Conservation (phyloP, 1,140 invertebrate species). For the Nasonia giraulti region DNA sequence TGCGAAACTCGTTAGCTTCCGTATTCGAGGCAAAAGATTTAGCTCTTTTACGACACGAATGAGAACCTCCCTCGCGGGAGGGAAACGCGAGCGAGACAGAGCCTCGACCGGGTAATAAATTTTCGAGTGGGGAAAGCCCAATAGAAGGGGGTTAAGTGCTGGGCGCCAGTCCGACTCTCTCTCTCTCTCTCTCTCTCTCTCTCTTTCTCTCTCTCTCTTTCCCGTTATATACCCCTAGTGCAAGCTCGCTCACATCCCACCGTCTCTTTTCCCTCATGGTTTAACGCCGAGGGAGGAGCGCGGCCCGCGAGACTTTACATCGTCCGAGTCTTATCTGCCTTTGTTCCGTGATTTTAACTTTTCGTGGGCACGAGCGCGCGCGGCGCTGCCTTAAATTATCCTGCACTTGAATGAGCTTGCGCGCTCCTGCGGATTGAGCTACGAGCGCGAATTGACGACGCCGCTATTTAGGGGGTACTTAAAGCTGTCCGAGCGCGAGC, state of each 20-base stretch:
- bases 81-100: background rate
- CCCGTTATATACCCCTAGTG: too few relatives aligned
- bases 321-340: constrained; percentile 42
- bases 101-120: constrained; percentile 27
- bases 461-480: constrained; percentile 22
- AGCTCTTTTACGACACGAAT: constrained; percentile 43
- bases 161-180: background rate
- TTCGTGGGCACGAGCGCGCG: constrained; percentile 22
- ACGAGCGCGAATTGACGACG: background rate
- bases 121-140: constrained; percentile 21
- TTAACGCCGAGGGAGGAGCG: background rate
- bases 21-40: constrained; percentile 38
- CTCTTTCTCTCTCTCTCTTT: background rate
- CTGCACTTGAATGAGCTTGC: constrained; percentile 54
- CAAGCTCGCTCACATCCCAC: background rate
- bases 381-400: constrained; percentile 52
- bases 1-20: constrained; percentile 38
- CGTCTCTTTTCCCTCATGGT: background rate
- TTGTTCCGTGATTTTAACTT: constrained; percentile 46
- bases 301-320: constrained; percentile 27
- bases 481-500: background rate
- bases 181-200: background rate
- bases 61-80: background rate
- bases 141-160: constrained; percentile 44
- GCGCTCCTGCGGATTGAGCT: constrained; percentile 39